These are phyloP conservation scores for Mnemiopsis leidyi DNA, from an alignment of 37 sponge, comb jelly and placozoan genomes.

Conservation along the genomic window DNA sequence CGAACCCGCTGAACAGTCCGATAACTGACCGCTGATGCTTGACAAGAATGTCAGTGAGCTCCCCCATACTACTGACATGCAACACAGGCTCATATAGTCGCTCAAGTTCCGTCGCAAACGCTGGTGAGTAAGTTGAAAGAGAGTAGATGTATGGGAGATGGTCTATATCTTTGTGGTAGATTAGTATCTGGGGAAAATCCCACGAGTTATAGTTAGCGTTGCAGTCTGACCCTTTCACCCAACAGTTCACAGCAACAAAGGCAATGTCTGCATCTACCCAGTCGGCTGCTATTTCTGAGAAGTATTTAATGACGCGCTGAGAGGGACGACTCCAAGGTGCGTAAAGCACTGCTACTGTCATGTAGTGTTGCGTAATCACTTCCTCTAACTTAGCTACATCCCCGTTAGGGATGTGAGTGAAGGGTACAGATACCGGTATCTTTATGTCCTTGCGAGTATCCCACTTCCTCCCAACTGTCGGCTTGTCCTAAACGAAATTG, in stretches of 20 bases:
- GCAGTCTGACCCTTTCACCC: not conserved
- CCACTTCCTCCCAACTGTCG: slow-evolving; percentile 4
- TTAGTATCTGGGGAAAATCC: slow-evolving; percentile 5
- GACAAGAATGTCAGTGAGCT: not conserved
- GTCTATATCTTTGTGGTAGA: not conserved
- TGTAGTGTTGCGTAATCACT: not conserved
- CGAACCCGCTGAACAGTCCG: slow-evolving; percentile 9
- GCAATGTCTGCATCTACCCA: not conserved
- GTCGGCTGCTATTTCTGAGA: not conserved
- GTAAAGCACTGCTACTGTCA: slow-evolving; percentile 21
- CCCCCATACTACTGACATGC: not conserved
- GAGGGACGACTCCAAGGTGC: slow-evolving; percentile 24
- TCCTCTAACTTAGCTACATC: not conserved
- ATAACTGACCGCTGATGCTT: not conserved
- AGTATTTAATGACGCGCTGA: not conserved
- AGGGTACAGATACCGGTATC: not conserved
- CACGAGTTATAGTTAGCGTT: not conserved
- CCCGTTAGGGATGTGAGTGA: not conserved
- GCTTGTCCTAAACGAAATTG: not conserved
- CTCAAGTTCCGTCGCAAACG: not conserved
- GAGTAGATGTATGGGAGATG: not conserved
- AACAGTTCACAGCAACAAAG: slow-evolving; percentile 11
- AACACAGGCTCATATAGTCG: not conserved
- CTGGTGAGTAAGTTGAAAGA: not conserved
- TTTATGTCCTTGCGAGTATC: not conserved